Evolutionary conservation across 2,113 vertebrate genomes (phyloP), one percentile per base, ranked within the genome.

Genomic region (Echinops telfairi): DNA sequence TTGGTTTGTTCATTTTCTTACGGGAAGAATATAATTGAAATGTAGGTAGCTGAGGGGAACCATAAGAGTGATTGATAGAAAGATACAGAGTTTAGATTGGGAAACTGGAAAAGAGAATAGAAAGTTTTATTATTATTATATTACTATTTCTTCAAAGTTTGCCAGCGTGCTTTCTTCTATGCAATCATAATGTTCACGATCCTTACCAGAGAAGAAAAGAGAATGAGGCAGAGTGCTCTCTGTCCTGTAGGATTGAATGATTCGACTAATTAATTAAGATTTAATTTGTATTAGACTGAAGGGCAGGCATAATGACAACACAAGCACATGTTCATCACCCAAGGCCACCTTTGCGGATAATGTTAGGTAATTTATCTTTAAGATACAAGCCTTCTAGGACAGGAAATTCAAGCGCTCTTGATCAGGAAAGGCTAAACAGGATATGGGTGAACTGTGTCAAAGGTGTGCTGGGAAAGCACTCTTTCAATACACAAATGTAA

Each of bases 51-150:
- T 94, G 86, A 95, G 58, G 70, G 76, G 36, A 89, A 58, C 71
- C 40, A 27, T 96, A 93, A 94, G 83, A 78, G 83, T 97, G 95
- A 97, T 94, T 95, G 88, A 97, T 96, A 93, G 91, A 88, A 95
- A 94, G 73, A 94, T 88, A 96, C 71, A 96, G 95, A 94, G 58
- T 95, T 96, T 95, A 88, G 76, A 85, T 95, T 95, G 94, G 91
- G 70, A 95, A 92, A 91, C 83, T 62, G 71, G 91, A 92, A 95
- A 94, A 85, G 78, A 94, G 90, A 97, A 95, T 88, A 77, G 57
- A 82, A 82, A 23, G 29, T 91, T 95, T 93, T 95, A 91, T 94
- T 90, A 88, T 95, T 90, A 95, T 87, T 93, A 75, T 78, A 91
- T 93, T 95, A 93, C 66, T 73, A 58, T 93, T 77, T 85, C 88